phyloP scores from a whole-genome alignment of 2,113 vertebrate species.

The Copsychus sechellarum region DNA sequence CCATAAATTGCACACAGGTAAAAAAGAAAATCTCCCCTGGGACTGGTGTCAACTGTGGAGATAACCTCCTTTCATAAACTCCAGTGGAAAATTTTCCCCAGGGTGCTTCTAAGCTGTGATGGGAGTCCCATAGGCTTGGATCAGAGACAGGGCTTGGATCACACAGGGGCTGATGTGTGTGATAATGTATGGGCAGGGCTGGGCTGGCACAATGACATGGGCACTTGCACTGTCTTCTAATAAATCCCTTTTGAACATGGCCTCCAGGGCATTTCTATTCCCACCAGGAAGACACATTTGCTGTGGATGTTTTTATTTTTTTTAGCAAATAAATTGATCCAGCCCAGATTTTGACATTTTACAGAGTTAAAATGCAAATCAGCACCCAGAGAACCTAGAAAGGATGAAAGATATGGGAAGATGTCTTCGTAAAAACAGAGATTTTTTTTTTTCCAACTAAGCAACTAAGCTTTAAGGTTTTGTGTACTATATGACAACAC shows the following conservation, averaged over 20 bases:
- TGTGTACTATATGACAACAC: conserved; percentile 12
- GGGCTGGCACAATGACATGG: background rate
- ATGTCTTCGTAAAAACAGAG: background rate
- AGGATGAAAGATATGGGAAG: background rate
- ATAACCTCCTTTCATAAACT: background rate
- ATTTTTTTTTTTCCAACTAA: background rate
- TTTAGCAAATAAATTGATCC: background rate
- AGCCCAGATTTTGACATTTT: conserved; percentile 23
- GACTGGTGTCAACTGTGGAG: background rate
- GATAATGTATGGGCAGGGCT: background rate
- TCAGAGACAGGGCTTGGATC: background rate
- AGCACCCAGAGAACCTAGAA: background rate
- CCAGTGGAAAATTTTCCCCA: background rate
- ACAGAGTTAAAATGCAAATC: background rate
- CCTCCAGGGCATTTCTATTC: background rate
- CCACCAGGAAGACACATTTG: background rate
- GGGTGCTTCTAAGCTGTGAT: background rate
- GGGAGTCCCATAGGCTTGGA: background rate
- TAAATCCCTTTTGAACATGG: background rate
- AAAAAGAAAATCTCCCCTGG: background rate
- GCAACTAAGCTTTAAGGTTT: background rate
- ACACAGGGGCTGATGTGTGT: fast-evolving
- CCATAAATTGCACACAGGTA: background rate
- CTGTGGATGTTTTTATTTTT: background rate
- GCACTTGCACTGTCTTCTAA: background rate